These are phyloP conservation scores for Helarctos malayanus DNA, from an alignment of 2,797 vertebrate species.

Conservation along the genomic window DNA sequence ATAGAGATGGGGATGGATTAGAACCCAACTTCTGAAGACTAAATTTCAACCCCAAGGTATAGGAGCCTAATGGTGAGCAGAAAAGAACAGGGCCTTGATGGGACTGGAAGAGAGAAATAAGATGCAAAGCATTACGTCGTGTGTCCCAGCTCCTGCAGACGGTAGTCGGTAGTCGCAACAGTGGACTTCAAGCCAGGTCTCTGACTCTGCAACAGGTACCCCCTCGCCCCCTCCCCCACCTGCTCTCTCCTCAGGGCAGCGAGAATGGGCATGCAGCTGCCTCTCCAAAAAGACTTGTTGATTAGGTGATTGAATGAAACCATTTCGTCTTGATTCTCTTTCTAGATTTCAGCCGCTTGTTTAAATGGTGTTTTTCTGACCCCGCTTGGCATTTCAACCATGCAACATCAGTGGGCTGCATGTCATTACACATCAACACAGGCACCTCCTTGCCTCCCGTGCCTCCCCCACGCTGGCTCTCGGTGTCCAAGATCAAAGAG, in stretches of 20 bases:
- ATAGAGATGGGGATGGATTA: background rate
- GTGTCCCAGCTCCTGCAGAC: background rate
- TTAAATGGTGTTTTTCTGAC: slow-evolving; percentile 52
- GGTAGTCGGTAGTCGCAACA: rapidly evolving
- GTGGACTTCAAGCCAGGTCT: background rate
- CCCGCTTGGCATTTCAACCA: slow-evolving; percentile 57
- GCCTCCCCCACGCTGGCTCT: slow-evolving; percentile 10
- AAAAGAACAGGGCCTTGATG: background rate
- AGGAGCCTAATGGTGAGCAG: background rate
- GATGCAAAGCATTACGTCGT: background rate
- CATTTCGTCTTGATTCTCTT: background rate
- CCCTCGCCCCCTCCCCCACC: background rate
- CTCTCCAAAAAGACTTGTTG: background rate
- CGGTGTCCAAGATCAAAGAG: slow-evolving; percentile 80
- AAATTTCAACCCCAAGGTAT: background rate
- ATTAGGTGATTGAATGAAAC: background rate
- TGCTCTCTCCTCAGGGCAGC: rapidly evolving
- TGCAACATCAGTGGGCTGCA: rapidly evolving
- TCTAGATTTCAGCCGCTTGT: slow-evolving; percentile 19
- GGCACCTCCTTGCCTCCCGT: background rate
- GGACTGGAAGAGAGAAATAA: background rate
- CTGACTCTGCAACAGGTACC: rapidly evolving
- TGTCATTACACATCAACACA: background rate
- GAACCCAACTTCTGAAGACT: background rate
- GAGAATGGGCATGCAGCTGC: background rate